These are phyloP conservation scores for Pedetes capensis DNA, from an alignment of 2,113 vertebrate genomes.

Conservation along the genomic window DNA sequence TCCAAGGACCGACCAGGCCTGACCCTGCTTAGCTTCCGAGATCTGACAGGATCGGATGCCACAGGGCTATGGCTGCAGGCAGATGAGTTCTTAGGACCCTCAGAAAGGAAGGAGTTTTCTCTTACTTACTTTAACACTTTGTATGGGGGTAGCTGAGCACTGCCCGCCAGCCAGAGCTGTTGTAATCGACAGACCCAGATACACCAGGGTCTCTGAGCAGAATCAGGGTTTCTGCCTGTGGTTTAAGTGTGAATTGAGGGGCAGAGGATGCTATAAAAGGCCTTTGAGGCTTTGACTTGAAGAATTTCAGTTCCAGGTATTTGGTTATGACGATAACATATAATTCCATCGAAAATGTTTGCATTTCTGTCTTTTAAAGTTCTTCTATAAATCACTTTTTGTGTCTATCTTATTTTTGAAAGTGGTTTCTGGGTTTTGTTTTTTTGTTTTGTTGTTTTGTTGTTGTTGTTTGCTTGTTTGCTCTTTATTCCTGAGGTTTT, in stretches of 20 bases:
- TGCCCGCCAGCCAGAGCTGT: rapidly evolving
- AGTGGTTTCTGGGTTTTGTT: background rate
- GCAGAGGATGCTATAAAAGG: background rate
- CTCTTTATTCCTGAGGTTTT: background rate
- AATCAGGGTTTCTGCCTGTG: background rate
- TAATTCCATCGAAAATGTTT: background rate
- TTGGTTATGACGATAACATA: background rate
- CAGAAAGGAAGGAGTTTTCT: background rate
- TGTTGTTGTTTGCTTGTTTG: too few relatives aligned
- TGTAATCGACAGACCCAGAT: background rate
- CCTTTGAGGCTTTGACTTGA: background rate
- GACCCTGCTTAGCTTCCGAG: too few relatives aligned
- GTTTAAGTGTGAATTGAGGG: background rate
- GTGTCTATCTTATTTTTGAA: background rate
- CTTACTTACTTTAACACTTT: rapidly evolving
- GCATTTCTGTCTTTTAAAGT: background rate
- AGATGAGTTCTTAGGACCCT: background rate
- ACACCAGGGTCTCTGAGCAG: background rate
- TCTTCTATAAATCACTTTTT: too few relatives aligned
- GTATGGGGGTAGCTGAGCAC: rapidly evolving
- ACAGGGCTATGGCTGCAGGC: too few relatives aligned
- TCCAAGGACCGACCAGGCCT: too few relatives aligned
- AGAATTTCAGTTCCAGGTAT: background rate
- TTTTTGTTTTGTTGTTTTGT: too few relatives aligned
- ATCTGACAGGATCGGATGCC: too few relatives aligned